A percentile compares a stretch with the other conserved stretches of the same genome.
These are phyloP conservation scores for Euthynnus affinis DNA, from an alignment of 2,797 vertebrate species.

Conservation along the genomic window DNA sequence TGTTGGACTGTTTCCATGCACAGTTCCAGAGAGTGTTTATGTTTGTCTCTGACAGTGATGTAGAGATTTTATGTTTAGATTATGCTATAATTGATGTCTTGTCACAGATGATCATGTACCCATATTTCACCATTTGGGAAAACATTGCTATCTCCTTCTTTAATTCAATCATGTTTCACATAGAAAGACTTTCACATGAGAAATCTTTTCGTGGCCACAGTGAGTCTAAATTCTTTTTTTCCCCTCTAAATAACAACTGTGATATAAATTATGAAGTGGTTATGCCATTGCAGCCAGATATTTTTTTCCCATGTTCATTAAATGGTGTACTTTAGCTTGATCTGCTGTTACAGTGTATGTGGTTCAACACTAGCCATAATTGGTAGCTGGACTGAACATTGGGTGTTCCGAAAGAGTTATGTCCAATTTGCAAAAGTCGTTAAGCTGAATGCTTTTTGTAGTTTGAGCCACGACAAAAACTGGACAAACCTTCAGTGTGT, in stretches of 20 bases:
- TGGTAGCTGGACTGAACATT: constrained; percentile 83
- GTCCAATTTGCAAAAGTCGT: constrained; percentile 86
- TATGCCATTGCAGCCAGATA: constrained; percentile 80
- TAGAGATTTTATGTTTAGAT: constrained; percentile 57
- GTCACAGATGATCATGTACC: constrained; percentile 56
- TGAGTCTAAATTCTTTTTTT: constrained; percentile 60
- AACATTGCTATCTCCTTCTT: constrained; percentile 52
- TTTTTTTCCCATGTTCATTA: constrained; percentile 87
- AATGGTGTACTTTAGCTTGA: constrained; percentile 82
- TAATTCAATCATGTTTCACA: constrained; percentile 66
- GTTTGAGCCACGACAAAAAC: constrained; percentile 74
- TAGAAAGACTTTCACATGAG: constrained; percentile 77
- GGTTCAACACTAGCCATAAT: constrained; percentile 85
- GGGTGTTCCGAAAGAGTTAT: constrained; percentile 82
- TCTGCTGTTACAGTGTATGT: constrained; percentile 79
- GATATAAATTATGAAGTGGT: constrained; percentile 84
- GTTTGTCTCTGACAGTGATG: constrained; percentile 64
- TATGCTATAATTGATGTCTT: constrained; percentile 54
- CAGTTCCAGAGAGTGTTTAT: constrained; percentile 57
- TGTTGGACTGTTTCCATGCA: constrained; percentile 56
- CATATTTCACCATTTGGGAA: constrained; percentile 59
- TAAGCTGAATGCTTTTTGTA: constrained; percentile 80
- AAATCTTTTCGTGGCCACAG: constrained; percentile 70
- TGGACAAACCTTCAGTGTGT: constrained; percentile 59
- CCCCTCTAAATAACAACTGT: constrained; percentile 73